Conservation (phyloP, 2,888 invertebrate species). For the Pedicia rivosa region DNA sequence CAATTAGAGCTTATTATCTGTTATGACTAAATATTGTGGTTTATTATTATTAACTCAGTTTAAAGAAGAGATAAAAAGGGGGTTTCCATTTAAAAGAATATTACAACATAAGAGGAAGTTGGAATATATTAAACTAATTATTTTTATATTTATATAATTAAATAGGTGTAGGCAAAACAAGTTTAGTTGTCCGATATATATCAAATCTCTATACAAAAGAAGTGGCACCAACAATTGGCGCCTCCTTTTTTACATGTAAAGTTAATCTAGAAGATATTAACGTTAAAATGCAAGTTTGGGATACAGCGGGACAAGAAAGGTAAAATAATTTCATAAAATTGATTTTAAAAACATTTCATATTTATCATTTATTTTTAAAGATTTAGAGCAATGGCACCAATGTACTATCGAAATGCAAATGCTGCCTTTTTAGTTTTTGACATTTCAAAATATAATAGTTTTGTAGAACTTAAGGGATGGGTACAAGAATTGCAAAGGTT, state of each 20-base stretch:
- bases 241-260: conserved; percentile 78
- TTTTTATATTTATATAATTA: conserved; percentile 19
- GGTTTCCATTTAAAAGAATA: neutral
- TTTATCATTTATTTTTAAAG: too few species aligned
- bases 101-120: too few species aligned
- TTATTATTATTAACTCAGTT: conserved; percentile 1
- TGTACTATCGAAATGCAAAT: conserved; percentile 87
- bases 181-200: conserved; percentile 65
- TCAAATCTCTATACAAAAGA: conserved; percentile 60
- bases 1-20: too few species aligned
- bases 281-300: conserved; percentile 59
- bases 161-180: conserved; percentile 88
- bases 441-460: conserved; percentile 58
- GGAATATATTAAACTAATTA: neutral
- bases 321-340: too few species aligned
- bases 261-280: conserved; percentile 52
- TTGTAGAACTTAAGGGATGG: conserved; percentile 71
- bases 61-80: neutral
- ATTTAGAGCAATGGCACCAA: conserved; percentile 83
- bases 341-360: too few species aligned
- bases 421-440: conserved; percentile 81
- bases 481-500: conserved; percentile 54
- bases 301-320: conserved; percentile 31
- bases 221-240: conserved; percentile 73
- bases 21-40: neutral